Evolutionary conservation across 2,797 vertebrate genomes (phyloP), one percentile per base, ranked within the genome.

Genomic region (Esox lucius): DNA sequence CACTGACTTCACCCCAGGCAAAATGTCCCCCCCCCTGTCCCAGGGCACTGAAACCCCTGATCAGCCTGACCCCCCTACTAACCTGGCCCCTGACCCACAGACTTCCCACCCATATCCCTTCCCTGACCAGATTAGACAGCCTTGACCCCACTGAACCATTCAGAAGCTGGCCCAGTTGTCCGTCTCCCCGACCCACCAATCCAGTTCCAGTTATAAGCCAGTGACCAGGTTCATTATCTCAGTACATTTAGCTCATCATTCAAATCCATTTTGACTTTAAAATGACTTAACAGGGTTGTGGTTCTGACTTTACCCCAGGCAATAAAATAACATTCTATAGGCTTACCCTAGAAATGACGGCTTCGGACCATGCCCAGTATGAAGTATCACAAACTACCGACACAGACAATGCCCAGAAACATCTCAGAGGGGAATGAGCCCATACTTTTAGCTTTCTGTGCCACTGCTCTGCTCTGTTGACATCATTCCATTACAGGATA

Each of bases 281-380:
- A 48, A 46, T 69, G 39, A 69, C 48, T 46, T 48, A 49, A 49
- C 68, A 49, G 24, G 68, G 68, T 42, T 24, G 68, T 49, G 42
- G 39, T 8, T 49, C 42, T 68, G 39, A 24, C n/a, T 67, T 22
- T 16, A 24, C 42, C n/a, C 56, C 9, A 61, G 9, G 56, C 56
- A 24, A 26, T 13, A 61, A 24, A 24, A 61, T 4, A 24, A 61
- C 2, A 61, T 24, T 12, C 11, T 61, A 61, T 26, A 61, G 56
- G 6, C 22, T 12, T 59, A 24, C 56, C 2, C n/a, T 61, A 13
- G 24, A 61, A 24, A 26, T 24, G 3, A 61, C 22, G 22, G 56
- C 22, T 61, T 61, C 22, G 22, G 12, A 61, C 56, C 56, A 13
- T 24, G 56, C 22, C 56, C 22, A 69, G 15, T 15, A 49, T 49